These are phyloP conservation scores for Drosophila melanica DNA, from an alignment of 1,140 invertebrate species.

Conservation along the genomic window DNA sequence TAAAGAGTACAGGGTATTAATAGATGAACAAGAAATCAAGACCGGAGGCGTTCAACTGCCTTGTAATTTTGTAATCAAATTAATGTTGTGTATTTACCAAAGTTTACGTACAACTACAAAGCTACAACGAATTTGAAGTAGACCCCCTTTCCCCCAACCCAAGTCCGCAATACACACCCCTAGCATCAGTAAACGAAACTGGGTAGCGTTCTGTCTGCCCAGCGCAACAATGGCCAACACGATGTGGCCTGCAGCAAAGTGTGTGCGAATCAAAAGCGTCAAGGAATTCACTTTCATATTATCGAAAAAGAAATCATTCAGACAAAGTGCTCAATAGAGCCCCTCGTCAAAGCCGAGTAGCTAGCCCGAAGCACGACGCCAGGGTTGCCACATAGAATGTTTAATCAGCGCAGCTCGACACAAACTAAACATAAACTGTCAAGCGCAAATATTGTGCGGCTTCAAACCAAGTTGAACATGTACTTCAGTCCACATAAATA, in stretches of 20 bases:
- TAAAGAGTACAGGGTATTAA: not conserved
- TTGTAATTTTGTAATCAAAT: constrained; percentile 60
- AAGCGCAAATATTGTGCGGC: constrained; percentile 66
- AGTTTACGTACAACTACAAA: constrained; percentile 27
- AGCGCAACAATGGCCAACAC: constrained; percentile 1
- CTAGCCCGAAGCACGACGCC: not conserved
- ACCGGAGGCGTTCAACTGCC: constrained; percentile 31
- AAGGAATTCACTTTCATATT: constrained; percentile 39
- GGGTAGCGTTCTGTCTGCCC: not conserved
- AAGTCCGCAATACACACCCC: too few species aligned
- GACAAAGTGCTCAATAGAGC: not conserved
- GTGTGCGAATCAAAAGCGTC: constrained; percentile 34
- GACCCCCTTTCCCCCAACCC: not conserved
- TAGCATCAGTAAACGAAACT: not conserved
- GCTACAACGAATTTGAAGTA: constrained; percentile 33
- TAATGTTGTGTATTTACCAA: constrained; percentile 62
- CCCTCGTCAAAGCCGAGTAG: constrained; percentile 8
- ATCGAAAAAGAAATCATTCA: constrained; percentile 34
- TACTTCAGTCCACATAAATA: constrained; percentile 24
- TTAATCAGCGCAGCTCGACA: constrained; percentile 56
- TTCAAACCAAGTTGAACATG: constrained; percentile 25
- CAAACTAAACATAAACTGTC: constrained; percentile 49
- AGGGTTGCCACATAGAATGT: constrained; percentile 57
- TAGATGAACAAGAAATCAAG: constrained; percentile 21
- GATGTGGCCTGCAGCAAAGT: constrained; percentile 21